Evolutionary conservation across 2,797 vertebrate genomes (phyloP).

Genomic region (Dicrostonyx torquatus): DNA sequence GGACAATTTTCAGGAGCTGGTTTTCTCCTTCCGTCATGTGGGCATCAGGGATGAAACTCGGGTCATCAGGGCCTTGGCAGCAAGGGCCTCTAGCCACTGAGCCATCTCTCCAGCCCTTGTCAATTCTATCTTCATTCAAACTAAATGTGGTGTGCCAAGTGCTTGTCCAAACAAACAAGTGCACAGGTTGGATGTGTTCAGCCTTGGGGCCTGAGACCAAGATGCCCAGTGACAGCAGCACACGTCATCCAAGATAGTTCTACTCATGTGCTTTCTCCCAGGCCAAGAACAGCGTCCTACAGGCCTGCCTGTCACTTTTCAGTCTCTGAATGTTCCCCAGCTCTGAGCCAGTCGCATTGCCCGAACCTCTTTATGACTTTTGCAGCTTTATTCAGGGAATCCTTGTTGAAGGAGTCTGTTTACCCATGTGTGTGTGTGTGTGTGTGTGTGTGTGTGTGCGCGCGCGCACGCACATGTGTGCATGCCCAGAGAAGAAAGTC

Average conservation of each 20-base stretch:
- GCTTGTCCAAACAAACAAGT: conserved; percentile 9
- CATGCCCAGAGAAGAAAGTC: conserved; percentile 82
- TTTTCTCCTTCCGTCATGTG: not conserved
- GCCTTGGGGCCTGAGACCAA: conserved; percentile 44
- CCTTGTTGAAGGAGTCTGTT: conserved; percentile 79
- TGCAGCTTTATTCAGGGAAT: conserved; percentile 82
- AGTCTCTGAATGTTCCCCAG: conserved; percentile 85
- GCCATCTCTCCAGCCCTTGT: not conserved
- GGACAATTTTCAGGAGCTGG: not conserved
- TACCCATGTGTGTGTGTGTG: conserved; percentile 32
- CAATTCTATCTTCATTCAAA: conserved; percentile 52
- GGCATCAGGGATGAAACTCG: not conserved
- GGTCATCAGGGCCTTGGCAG: not conserved
- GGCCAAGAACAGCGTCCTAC: conserved; percentile 66
- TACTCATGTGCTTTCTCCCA: not conserved
- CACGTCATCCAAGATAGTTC: not conserved
- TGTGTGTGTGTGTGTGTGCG: conserved; percentile 40
- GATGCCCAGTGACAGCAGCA: conserved; percentile 39
- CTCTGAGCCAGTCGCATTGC: conserved; percentile 85
- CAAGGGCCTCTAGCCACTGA: not conserved
- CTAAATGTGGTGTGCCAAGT: conserved; percentile 12
- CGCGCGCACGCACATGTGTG: not conserved
- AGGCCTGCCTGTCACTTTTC: conserved; percentile 78
- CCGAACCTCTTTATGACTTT: conserved; percentile 79
- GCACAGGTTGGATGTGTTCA: conserved; percentile 58